Evolutionary conservation across 2,113 vertebrate genomes (phyloP), one percentile per base, ranked within the genome.

Genomic region (cat (Felis catus)): DNA sequence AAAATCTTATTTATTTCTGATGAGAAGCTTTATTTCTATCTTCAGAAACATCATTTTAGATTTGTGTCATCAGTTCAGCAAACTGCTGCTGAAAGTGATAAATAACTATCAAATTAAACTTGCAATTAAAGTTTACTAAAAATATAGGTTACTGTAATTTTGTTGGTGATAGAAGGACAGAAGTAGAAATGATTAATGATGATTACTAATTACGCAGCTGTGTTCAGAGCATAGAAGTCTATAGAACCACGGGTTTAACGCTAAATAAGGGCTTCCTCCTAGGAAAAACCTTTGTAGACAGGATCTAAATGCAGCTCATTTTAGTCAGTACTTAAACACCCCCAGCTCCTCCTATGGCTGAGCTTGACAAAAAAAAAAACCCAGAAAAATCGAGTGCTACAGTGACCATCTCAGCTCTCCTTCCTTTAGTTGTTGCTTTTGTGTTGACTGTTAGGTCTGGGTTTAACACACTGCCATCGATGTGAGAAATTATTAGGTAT

Each of bases 61-160:
- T 95, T 98, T 97, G 92, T 97, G 63, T 95, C 98, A 98, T 98
- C 97, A 95, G 41, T 81, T 94, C 93, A 91, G 95, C 94, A 97
- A 97, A 97, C 87, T 63, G 79, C 36, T 97, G 81, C 88, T 97
- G 19, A 83, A 97, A 98, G 97, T 0, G 3, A 98, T 95, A 98
- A 96, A 96, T 96, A 98, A 98, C 98, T 98, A 98, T 98, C 94
- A 97, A 97, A 98, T 98, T 98, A 98, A 97, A 90, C 94, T 96
- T 96, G 97, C 96, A 98, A 98, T 98, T 98, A 98, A 93, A 98
- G 96, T 98, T 98, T 98, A 82, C 89, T 95, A 97, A 98, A 98
- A 98, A 98, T 98, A 97, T 98, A 98, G 98, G 98, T 98, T 98
- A 92, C 94, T 98, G 63, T 98, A 98, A 98, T 98, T 98, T 98